Percentiles rank a stretch among this genome's conserved stretches.
phyloP scores from a whole-genome alignment of 2,113 vertebrate species.

The Passer montanus region DNA sequence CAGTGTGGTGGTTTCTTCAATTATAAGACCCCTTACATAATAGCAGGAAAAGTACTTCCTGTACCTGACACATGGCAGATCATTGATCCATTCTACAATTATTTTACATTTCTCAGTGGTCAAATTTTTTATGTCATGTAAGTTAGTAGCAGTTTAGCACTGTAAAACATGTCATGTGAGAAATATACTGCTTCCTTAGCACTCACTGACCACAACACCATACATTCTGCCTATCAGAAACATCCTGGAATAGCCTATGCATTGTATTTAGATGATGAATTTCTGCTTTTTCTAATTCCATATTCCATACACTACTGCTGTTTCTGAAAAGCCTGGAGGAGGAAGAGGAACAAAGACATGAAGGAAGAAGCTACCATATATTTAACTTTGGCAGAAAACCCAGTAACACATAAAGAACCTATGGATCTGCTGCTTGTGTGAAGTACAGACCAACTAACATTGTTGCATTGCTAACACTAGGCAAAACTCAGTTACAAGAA shows the following conservation, averaged over 20 bases:
- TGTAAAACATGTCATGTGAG: neutral
- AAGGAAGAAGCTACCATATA: neutral
- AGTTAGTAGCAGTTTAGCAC: neutral
- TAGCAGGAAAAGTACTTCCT: neutral
- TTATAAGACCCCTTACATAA: neutral
- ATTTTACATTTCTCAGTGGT: neutral
- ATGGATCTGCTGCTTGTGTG: neutral
- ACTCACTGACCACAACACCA: neutral
- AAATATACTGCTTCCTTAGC: neutral
- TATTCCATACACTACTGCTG: neutral
- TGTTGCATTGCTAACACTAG: neutral
- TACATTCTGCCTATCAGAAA: neutral
- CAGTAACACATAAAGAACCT: neutral
- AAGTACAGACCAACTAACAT: neutral
- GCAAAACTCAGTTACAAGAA: neutral
- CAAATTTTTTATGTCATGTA: neutral
- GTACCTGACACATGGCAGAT: neutral
- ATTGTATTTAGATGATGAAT: neutral
- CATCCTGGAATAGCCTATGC: neutral
- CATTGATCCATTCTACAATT: neutral
- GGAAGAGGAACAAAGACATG: neutral
- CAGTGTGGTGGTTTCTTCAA: neutral
- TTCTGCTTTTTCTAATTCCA: neutral
- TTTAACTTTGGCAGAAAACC: neutral
- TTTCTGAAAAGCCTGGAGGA: neutral